Evolutionary conservation across 1,140 invertebrate genomes (phyloP).

Genomic region (Mamestra configurata): DNA sequence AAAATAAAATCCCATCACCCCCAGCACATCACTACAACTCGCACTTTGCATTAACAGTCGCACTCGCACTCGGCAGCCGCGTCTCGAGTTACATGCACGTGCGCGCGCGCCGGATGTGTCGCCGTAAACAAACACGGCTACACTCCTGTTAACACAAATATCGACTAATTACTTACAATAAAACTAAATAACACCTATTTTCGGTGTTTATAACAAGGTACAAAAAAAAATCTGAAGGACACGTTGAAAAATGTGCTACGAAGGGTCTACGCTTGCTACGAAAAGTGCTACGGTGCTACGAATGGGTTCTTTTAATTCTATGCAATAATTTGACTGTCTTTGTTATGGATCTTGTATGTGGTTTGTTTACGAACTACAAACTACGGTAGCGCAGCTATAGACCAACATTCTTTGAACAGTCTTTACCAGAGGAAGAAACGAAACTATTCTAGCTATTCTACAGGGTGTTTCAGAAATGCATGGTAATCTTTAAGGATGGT

Average conservation of each 20-base stretch:
- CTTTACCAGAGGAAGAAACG: no score
- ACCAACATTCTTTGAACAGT: no score
- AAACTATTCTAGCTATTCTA: no score
- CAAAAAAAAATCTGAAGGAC: not conserved
- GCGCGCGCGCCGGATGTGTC: constrained; percentile 83
- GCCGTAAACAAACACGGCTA: constrained; percentile 82
- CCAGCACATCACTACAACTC: not conserved
- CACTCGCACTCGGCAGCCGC: constrained; percentile 50
- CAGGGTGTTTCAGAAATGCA: no score
- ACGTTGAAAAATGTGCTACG: not conserved
- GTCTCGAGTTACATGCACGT: constrained; percentile 79
- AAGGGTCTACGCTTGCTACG: not conserved
- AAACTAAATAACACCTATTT: constrained; percentile 37
- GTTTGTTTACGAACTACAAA: no score
- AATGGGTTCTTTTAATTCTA: not conserved
- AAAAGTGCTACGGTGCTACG: no score
- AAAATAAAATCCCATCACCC: no score
- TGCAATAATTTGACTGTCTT: no score
- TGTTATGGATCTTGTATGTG: no score
- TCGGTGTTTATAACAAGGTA: constrained; percentile 12
- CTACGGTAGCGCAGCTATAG: no score
- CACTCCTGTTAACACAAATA: constrained; percentile 48
- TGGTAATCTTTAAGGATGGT: no score
- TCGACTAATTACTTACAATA: constrained; percentile 57
- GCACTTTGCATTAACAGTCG: constrained; percentile 68